These are phyloP conservation scores for Drosophila pachea DNA, from an alignment of 1,140 invertebrate species.

Conservation along the genomic window DNA sequence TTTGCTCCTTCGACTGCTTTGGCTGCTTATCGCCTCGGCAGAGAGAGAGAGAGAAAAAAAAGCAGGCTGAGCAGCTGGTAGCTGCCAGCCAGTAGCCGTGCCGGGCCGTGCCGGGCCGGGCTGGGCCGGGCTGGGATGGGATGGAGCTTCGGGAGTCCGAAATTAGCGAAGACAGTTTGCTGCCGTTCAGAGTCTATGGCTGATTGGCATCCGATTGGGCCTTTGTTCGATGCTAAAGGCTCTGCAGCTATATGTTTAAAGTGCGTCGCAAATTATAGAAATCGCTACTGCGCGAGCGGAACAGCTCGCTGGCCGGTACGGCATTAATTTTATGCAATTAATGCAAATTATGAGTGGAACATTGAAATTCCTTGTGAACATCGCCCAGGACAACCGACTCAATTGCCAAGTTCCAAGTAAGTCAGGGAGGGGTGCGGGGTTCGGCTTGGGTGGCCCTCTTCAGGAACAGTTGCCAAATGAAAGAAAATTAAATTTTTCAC, in stretches of 20 bases:
- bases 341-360: conserved; percentile 76
- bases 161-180: conserved; percentile 68
- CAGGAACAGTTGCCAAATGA: conserved; percentile 56
- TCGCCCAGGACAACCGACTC: conserved; percentile 68
- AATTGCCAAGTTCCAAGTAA: conserved; percentile 23
- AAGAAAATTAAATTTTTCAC: conserved; percentile 78
- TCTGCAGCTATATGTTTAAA: conserved; percentile 67
- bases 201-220: not conserved
- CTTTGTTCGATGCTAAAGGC: conserved; percentile 15
- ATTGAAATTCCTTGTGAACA: conserved; percentile 76
- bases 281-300: conserved; percentile 62
- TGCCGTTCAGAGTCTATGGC: conserved; percentile 29
- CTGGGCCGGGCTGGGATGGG: no score
- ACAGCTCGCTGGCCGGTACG: conserved; percentile 26
- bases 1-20: conserved; percentile 1
- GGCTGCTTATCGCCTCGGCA: conserved; percentile 47
- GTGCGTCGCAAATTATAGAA: conserved; percentile 76
- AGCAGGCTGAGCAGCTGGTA: not conserved
- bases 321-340: conserved; percentile 75
- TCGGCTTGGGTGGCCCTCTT: conserved; percentile 53
- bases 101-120: conserved; percentile 39
- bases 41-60: conserved; percentile 62
- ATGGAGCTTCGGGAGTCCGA: conserved; percentile 46
- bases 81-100: conserved; percentile 49
- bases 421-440: not conserved